These are phyloP conservation scores for Podarcis raffonei DNA, from an alignment of 2,113 vertebrate species.

Conservation along the genomic window DNA sequence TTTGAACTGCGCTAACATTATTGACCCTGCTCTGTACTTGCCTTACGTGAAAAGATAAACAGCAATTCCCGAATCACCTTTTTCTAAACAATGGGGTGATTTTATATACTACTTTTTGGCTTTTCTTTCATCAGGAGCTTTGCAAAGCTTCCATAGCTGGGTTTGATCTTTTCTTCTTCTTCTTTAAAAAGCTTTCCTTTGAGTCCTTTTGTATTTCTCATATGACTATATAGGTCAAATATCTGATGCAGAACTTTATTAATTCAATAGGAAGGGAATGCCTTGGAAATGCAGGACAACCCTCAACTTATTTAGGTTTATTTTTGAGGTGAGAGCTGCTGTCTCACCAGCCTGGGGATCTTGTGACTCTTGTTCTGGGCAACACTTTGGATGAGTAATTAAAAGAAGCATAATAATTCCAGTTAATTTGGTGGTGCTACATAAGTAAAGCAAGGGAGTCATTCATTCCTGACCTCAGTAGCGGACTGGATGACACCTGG, in stretches of 20 bases:
- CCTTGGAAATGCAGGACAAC: not conserved
- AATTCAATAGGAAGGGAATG: not conserved
- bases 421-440: not conserved
- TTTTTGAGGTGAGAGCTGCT: not conserved
- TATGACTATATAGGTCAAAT: not conserved
- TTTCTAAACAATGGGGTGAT: not conserved
- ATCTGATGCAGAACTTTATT: not conserved
- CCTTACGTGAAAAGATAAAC: not conserved
- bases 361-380: not conserved
- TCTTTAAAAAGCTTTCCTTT: not conserved
- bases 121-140: not conserved
- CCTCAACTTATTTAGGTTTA: not conserved
- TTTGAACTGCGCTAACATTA: not conserved
- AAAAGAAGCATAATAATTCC: not conserved
- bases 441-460: constrained; percentile 3
- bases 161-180: not conserved
- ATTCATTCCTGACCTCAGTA: constrained; percentile 2
- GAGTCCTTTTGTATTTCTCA: not conserved
- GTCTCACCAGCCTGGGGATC: not conserved
- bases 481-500: constrained; percentile 6
- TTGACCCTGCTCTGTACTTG: not conserved
- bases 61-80: not conserved
- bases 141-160: not conserved
- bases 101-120: not conserved
- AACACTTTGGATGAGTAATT: not conserved